A percentile compares a stretch with the other conserved stretches of the same genome.
Conservation (phyloP, 2,113 vertebrate species). For the Chitala chitala region DNA sequence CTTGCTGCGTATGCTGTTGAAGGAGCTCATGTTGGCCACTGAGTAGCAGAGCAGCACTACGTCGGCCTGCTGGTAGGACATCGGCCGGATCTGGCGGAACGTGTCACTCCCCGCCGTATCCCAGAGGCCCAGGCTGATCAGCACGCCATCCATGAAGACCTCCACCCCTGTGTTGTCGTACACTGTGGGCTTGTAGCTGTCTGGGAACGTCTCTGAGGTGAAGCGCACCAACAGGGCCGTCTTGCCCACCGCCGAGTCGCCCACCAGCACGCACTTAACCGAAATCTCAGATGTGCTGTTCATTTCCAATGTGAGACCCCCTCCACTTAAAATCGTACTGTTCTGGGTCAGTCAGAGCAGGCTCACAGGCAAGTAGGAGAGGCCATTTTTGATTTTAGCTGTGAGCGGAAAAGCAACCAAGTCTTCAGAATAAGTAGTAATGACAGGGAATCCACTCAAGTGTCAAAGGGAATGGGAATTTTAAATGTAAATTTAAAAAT, state of each 20-base stretch:
- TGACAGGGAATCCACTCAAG: too few species aligned
- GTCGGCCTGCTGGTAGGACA: conserved; percentile 93
- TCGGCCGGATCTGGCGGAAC: conserved; percentile 80
- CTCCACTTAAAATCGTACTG: not conserved
- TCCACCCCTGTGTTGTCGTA: conserved; percentile 93
- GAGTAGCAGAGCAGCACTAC: conserved; percentile 91
- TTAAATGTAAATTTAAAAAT: too few species aligned
- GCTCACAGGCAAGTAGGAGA: not conserved
- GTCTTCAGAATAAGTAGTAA: too few species aligned
- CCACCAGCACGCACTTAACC: conserved; percentile 89
- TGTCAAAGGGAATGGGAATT: too few species aligned
- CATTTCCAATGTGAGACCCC: conserved; percentile 34
- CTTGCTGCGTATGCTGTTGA: conserved; percentile 75
- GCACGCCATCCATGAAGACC: conserved; percentile 88
- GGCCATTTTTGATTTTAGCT: not conserved
- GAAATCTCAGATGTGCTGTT: conserved; percentile 64
- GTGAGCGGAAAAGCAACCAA: too few species aligned
- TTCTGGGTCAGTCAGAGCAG: not conserved
- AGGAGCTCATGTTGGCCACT: conserved; percentile 82
- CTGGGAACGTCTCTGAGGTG: conserved; percentile 90
- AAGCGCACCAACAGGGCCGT: conserved; percentile 89
- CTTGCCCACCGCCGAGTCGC: conserved; percentile 88
- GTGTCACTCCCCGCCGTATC: conserved; percentile 88
- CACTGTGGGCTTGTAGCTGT: conserved; percentile 86
- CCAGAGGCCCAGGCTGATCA: conserved; percentile 92